Percentiles rank a stretch among this genome's conserved stretches.
Conservation (phyloP, 2,888 invertebrate genomes). For the Leptopilina myrica region DNA sequence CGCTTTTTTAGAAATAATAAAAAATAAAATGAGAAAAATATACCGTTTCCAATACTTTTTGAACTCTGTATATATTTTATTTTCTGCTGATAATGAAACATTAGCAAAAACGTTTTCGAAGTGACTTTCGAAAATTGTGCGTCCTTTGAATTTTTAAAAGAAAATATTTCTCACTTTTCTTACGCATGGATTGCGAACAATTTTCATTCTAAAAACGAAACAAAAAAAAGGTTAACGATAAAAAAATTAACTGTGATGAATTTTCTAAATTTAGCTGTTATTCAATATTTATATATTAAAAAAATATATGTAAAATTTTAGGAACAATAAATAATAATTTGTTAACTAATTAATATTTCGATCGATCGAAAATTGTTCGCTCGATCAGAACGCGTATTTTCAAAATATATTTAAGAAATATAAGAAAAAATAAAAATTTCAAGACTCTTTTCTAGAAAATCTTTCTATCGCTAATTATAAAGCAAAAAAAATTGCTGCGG, state of each 20-base stretch:
- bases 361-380: conserved; percentile 17
- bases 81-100: too few species aligned
- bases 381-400: conserved; percentile 13
- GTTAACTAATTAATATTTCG: conserved; percentile 11
- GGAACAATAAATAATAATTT: background rate
- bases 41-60: too few species aligned
- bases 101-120: conserved; percentile 32
- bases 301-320: background rate
- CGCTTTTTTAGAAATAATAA: background rate
- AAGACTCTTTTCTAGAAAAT: conserved; percentile 33
- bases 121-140: conserved; percentile 42
- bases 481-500: conserved; percentile 64
- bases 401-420: background rate
- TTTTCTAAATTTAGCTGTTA: conserved; percentile 22
- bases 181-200: background rate
- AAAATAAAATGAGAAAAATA: background rate
- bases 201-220: background rate
- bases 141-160: conserved; percentile 25
- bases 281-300: background rate
- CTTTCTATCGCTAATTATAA: conserved; percentile 40
- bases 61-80: too few species aligned
- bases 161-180: background rate
- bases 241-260: conserved; percentile 26
- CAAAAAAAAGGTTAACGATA: background rate
- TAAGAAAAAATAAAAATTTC: background rate